Evolutionary conservation across 2,888 invertebrate genomes (phyloP).

Genomic region (Drosophila merina): DNA sequence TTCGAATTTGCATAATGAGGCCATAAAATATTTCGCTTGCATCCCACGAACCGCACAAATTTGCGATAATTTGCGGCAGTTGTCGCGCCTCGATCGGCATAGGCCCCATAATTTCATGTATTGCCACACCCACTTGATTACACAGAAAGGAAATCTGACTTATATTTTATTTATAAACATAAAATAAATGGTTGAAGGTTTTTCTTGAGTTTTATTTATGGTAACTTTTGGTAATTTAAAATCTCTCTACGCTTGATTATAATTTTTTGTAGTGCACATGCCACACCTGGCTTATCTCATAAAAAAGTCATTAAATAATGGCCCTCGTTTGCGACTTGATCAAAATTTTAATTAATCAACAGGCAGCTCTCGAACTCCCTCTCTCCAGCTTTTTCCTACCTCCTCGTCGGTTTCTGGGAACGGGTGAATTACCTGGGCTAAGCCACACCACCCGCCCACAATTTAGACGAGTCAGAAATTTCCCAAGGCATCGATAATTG

Average conservation of each 20-base stretch:
- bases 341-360: conserved; percentile 78
- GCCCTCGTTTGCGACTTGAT: conserved; percentile 71
- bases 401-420: conserved; percentile 52
- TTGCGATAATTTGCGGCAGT: conserved; percentile 80
- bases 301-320: conserved; percentile 78
- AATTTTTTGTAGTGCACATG: conserved; percentile 28
- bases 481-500: conserved; percentile 67
- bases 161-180: not conserved
- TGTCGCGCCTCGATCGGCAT: conserved; percentile 74
- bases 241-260: not conserved
- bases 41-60: conserved; percentile 77
- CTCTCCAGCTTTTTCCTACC: conserved; percentile 2
- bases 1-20: conserved; percentile 79
- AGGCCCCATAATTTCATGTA: conserved; percentile 24
- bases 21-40: conserved; percentile 80
- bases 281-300: conserved; percentile 69
- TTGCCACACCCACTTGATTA: conserved; percentile 26
- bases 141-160: conserved; percentile 6
- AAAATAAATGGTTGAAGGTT: not conserved
- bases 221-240: too few species aligned
- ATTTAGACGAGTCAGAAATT: conserved; percentile 50
- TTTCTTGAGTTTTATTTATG: too few species aligned
- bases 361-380: conserved; percentile 3
- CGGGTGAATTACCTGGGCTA: conserved; percentile 40
- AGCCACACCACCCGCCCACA: conserved; percentile 74